Conservation (phyloP, 35 echinoderm and acorn worm genomes). For the Apostichopus californicus region DNA sequence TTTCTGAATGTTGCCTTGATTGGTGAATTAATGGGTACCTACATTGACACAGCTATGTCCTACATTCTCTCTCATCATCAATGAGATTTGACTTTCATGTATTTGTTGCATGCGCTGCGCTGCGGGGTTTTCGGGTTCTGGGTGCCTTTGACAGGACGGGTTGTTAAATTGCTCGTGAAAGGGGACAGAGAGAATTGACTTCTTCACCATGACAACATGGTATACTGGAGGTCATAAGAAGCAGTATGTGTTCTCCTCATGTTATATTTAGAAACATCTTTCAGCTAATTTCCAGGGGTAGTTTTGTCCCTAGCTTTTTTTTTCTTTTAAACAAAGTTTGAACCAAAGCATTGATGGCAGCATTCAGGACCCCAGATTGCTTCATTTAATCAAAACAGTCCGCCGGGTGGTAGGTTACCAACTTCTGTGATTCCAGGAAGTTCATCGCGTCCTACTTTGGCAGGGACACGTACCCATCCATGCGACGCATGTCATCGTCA, state of each 20-base stretch:
- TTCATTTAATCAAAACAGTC: not conserved
- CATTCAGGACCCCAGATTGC: not conserved
- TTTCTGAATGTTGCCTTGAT: too few species aligned
- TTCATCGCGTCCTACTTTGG: not conserved
- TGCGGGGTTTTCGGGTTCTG: not conserved
- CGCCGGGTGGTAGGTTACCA: not conserved
- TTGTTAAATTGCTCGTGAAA: conserved; percentile 3
- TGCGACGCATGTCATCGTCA: not conserved
- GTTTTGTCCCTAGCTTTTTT: too few species aligned
- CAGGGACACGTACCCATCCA: not conserved
- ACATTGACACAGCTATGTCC: not conserved
- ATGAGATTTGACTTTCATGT: too few species aligned
- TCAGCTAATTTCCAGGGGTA: not conserved
- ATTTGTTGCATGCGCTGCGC: too few species aligned
- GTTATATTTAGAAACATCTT: not conserved
- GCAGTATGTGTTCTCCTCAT: not conserved
- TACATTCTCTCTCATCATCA: not conserved
- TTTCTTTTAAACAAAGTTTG: too few species aligned
- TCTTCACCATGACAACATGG: not conserved
- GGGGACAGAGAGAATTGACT: not conserved
- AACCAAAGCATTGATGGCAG: not conserved
- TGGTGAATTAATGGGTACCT: too few species aligned
- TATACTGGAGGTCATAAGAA: conserved; percentile 1
- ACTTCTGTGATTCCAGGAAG: not conserved
- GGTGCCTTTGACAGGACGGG: conserved; percentile 1